Base-by-base conservation (phyloP, 2,888 invertebrate genomes). In the Lasioglossum vierecki region DNA sequence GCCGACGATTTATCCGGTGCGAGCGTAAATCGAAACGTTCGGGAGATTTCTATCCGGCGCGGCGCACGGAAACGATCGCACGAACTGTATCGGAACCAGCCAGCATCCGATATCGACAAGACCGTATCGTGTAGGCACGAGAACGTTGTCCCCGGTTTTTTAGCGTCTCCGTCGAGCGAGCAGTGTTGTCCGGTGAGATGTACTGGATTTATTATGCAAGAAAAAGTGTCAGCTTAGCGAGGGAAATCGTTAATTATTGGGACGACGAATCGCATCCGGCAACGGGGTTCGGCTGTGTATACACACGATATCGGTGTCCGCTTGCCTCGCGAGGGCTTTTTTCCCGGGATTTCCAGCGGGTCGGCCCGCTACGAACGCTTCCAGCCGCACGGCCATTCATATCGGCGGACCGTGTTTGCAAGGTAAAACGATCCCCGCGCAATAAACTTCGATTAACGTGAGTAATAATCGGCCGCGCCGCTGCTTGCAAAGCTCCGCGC, bases 371-470 rank as follows among this genome's bases (percentile, higher is more conserved):
- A 35, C 66, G 66, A 66, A 22, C 22, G 39, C 39, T 68, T 68
- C 68, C 22, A 66, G 39, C 35, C 66, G 22, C 22, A 70, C 44
- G 63, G 75, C 80, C 79, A 39, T 86, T 80, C 72, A 46, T 86
- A 77, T 77, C 75, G 60, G 13, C 35, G n/a, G 63, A 41, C 44
- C 73, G 68, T 79, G 83, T 79, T 76, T 70, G 70, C 80, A 22
- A 60, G 83, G 86, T 86, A 87, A 87, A 86, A 76, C 83, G 86
- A 87, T 83, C 80, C 80, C 80, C 80, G 76, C 63, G 86, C 80
- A 81, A 68, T 83, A 86, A 87, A 87, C 79, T 80, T 86, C 86
- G 86, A 86, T 86, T 83, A 86, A 87, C 86, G 80, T 53, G 86
- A 77, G 85, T 82, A 85, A 86, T 82, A 85, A 86, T 85, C 85